Conservation (phyloP, 1,140 invertebrate genomes). For the Trachelipus rathkii region DNA sequence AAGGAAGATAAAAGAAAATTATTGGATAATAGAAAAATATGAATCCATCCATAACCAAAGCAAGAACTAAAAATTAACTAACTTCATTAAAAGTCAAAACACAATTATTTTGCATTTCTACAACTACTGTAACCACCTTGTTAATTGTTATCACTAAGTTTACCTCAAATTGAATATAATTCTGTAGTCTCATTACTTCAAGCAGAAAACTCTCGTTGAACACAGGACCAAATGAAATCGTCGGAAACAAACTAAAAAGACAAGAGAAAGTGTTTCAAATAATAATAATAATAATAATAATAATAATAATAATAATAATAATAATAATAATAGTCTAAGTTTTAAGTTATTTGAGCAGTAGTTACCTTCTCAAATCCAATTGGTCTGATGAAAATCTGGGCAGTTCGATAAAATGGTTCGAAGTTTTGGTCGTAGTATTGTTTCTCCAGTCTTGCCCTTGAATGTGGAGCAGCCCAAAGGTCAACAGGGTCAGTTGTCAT, state of each 20-base stretch:
- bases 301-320: too few relatives aligned
- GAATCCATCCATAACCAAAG: too few relatives aligned
- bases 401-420: slow-evolving; percentile 90
- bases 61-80: too few relatives aligned
- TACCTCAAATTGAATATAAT: slow-evolving; percentile 57
- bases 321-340: too few relatives aligned
- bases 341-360: too few relatives aligned
- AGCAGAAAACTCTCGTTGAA: slow-evolving; percentile 77
- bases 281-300: not conserved
- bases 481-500: slow-evolving; percentile 88
- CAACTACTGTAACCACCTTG: slow-evolving; percentile 22
- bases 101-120: slow-evolving; percentile 50
- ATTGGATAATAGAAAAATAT: too few relatives aligned
- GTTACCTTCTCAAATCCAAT: slow-evolving; percentile 44
- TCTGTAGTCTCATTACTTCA: slow-evolving; percentile 69
- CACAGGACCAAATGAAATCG: slow-evolving; percentile 70
- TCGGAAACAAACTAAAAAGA: slow-evolving; percentile 33
- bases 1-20: too few relatives aligned
- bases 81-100: not conserved
- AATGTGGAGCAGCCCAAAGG: slow-evolving; percentile 88
- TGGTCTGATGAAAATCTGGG: slow-evolving; percentile 75
- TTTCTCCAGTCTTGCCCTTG: slow-evolving; percentile 78
- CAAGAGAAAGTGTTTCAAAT: not conserved
- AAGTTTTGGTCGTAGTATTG: slow-evolving; percentile 86
- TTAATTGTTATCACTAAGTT: slow-evolving; percentile 28